A percentile compares a stretch with the other conserved stretches of the same genome.
phyloP scores from a whole-genome alignment of 1,140 invertebrate genomes.

The Drosophila insularis region DNA sequence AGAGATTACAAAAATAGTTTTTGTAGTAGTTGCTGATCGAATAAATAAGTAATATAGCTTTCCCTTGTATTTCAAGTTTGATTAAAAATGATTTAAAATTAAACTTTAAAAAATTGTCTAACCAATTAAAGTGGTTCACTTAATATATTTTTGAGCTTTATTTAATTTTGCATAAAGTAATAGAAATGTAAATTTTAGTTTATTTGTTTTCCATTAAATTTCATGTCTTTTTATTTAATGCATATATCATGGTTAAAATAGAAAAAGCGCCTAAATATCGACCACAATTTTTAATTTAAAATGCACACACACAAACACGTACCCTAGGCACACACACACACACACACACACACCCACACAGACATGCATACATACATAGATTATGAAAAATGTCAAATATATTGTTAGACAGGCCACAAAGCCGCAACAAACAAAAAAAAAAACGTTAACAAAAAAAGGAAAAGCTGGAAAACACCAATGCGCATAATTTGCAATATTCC shows the following conservation, averaged over 20 bases:
- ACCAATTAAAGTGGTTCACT: too few species aligned
- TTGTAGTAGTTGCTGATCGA: too few species aligned
- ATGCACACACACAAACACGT: slow-evolving; percentile 6
- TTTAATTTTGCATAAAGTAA: too few species aligned
- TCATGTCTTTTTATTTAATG: neutral
- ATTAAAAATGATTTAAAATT: too few species aligned
- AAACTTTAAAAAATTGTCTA: too few species aligned
- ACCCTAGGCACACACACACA: slow-evolving; percentile 13
- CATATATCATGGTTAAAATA: neutral
- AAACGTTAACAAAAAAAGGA: neutral
- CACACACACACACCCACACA: neutral
- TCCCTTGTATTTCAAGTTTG: too few species aligned
- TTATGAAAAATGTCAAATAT: slow-evolving; percentile 41
- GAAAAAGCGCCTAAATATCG: slow-evolving; percentile 35
- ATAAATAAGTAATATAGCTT: too few species aligned
- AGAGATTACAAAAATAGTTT: too few species aligned
- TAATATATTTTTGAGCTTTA: neutral
- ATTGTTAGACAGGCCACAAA: slow-evolving; percentile 45
- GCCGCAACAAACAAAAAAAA: slow-evolving; percentile 13
- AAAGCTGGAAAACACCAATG: slow-evolving; percentile 18
- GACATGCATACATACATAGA: neutral
- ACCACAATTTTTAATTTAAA: slow-evolving; percentile 57
- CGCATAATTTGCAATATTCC: slow-evolving; percentile 38
- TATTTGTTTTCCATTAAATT: neutral
- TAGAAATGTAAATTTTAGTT: neutral